Percentiles rank a stretch among this genome's conserved stretches.
Evolutionary conservation across 2,888 invertebrate genomes (phyloP).

Genomic region (Adelognathus sp.): DNA sequence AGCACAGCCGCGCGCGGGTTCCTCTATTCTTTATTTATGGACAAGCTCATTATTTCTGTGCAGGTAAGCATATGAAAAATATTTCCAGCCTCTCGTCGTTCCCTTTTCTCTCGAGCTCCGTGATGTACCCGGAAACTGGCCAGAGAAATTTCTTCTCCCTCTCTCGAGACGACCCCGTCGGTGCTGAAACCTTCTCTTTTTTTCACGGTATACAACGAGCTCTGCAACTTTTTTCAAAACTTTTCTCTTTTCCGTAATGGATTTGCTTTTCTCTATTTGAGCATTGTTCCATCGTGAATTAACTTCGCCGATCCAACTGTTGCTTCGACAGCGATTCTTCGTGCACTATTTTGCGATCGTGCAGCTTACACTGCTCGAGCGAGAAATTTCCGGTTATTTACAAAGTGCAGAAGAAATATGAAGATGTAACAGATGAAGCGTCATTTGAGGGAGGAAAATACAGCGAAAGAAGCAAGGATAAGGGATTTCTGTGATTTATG

Average conservation of each 20-base stretch:
- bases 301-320: conserved; percentile 34
- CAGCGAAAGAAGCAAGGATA: too few relatives aligned
- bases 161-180: background rate
- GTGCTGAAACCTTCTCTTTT: background rate
- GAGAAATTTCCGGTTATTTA: conserved; percentile 35
- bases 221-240: background rate
- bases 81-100: conserved; percentile 66
- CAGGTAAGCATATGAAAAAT: conserved; percentile 80
- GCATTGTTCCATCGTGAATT: conserved; percentile 53
- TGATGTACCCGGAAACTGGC: background rate
- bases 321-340: conserved; percentile 40
- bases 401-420: background rate
- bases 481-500: too few relatives aligned
- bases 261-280: conserved; percentile 32
- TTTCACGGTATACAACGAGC: background rate
- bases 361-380: background rate
- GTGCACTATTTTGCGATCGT: conserved; percentile 26
- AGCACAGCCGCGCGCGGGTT: conserved; percentile 67
- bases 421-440: background rate
- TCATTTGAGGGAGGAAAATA: too few relatives aligned
- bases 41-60: conserved; percentile 81
- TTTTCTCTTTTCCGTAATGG: background rate
- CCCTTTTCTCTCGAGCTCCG: conserved; percentile 38
- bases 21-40: conserved; percentile 79
- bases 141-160: conserved; percentile 17